These are phyloP conservation scores for Melanotus villosus DNA, from an alignment of 2,888 invertebrate species.

Conservation along the genomic window DNA sequence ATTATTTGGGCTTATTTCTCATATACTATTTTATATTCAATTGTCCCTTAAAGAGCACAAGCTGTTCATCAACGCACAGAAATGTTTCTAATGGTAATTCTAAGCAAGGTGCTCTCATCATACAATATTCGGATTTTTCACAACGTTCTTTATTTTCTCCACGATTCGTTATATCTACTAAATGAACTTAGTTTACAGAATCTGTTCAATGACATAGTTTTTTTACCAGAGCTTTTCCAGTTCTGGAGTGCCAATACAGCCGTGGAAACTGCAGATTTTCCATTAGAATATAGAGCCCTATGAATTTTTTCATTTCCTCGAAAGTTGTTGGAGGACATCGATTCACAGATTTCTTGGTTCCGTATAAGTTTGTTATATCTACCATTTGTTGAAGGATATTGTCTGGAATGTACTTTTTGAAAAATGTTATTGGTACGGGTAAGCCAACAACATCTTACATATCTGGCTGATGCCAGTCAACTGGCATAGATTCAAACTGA, in stretches of 20 bases:
- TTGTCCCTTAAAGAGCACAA: slow-evolving; percentile 61
- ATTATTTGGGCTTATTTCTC: too few species aligned
- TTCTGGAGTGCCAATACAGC: neutral
- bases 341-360: neutral
- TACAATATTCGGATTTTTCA: neutral
- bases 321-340: neutral
- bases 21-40: too few species aligned
- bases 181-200: slow-evolving; percentile 4
- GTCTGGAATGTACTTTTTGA: neutral
- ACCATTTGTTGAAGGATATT: neutral
- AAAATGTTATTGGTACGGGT: neutral
- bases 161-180: neutral
- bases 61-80: neutral
- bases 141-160: neutral
- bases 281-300: too few species aligned
- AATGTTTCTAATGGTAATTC: slow-evolving; percentile 1
- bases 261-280: slow-evolving; percentile 5
- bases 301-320: neutral
- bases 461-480: neutral
- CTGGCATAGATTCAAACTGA: neutral
- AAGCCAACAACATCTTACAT: neutral
- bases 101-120: neutral
- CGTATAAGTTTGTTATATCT: too few species aligned
- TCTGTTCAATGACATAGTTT: neutral
- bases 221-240: neutral